Percentiles rank a stretch among this genome's conserved stretches.
These are phyloP conservation scores for Phycodurus eques DNA, from an alignment of 2,113 vertebrate genomes.

Conservation along the genomic window DNA sequence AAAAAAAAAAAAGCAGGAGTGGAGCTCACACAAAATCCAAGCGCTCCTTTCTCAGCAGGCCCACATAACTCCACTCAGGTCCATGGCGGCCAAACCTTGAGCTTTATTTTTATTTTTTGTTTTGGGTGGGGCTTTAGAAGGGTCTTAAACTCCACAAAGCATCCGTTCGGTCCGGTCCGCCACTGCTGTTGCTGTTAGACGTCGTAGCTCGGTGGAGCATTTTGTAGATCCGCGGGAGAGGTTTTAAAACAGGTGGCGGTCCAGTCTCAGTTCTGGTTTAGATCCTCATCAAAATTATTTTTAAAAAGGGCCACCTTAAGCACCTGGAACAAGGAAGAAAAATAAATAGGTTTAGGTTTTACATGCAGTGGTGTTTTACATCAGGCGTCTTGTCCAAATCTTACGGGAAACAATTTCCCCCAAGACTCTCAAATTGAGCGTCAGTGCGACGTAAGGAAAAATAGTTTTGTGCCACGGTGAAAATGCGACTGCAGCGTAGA, in stretches of 20 bases:
- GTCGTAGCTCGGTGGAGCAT: conserved; percentile 23
- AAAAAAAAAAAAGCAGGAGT: conserved; percentile 16
- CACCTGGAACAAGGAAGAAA: conserved; percentile 52
- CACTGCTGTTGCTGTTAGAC: conserved; percentile 14
- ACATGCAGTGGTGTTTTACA: not conserved
- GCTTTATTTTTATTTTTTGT: conserved; percentile 1
- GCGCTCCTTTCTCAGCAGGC: conserved; percentile 34
- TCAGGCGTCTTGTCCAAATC: conserved; percentile 6
- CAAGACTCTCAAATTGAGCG: conserved; percentile 29
- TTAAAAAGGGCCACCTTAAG: conserved; percentile 8
- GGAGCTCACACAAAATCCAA: conserved; percentile 45
- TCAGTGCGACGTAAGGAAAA: conserved; percentile 19
- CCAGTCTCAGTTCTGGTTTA: conserved; percentile 18
- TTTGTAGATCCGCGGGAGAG: conserved; percentile 32
- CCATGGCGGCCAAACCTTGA: conserved; percentile 1
- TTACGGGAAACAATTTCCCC: conserved; percentile 33
- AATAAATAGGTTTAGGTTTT: conserved; percentile 39
- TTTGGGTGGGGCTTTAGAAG: conserved; percentile 3
- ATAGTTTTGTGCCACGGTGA: conserved; percentile 16
- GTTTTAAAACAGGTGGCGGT: conserved; percentile 1
- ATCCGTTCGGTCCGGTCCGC: conserved; percentile 28
- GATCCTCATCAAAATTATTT: conserved; percentile 9
- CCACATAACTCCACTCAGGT: conserved; percentile 45
- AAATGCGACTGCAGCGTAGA: not conserved
- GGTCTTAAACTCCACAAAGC: conserved; percentile 30